phyloP scores from a whole-genome alignment of 2,797 vertebrate species.

The Ptychobarbus kaznakovi region DNA sequence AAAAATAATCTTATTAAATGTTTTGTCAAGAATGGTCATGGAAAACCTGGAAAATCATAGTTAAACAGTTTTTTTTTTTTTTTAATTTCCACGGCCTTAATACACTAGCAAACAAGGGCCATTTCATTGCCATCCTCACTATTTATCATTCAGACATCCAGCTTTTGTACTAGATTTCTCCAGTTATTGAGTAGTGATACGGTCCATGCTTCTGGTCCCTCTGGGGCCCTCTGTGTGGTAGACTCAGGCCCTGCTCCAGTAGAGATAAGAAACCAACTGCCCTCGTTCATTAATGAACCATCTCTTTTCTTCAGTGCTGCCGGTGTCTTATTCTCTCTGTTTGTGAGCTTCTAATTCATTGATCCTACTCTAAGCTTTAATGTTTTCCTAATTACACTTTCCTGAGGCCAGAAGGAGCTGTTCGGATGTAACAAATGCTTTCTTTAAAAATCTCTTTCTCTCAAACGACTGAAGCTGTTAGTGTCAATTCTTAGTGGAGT shows the following conservation, averaged over 20 bases:
- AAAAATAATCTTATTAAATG: not conserved
- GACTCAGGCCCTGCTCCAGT: conserved; percentile 40
- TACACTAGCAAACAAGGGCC: not conserved
- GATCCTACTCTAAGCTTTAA: conserved; percentile 24
- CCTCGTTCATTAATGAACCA: conserved; percentile 50
- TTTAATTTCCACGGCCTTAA: not conserved
- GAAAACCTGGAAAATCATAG: not conserved
- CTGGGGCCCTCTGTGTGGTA: conserved; percentile 10
- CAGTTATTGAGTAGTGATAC: conserved; percentile 20
- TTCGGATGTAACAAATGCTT: not conserved
- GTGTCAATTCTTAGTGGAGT: not conserved
- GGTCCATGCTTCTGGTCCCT: conserved; percentile 3
- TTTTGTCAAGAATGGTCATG: not conserved
- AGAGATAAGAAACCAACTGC: conserved; percentile 57
- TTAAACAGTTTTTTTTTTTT: not conserved
- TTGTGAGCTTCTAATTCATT: conserved; percentile 21
- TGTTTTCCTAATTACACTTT: conserved; percentile 22
- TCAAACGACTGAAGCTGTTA: not conserved
- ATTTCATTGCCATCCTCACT: not conserved
- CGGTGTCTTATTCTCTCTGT: conserved; percentile 20
- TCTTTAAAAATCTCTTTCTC: conserved; percentile 26
- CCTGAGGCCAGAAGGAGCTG: not conserved
- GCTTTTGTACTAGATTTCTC: conserved; percentile 1
- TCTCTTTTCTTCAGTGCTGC: conserved; percentile 40
- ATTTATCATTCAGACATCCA: conserved; percentile 34